A percentile compares a stretch with the other conserved stretches of the same genome.
Evolutionary conservation across 2,113 vertebrate species (phyloP).

Genomic region (Elgaria multicarinata): DNA sequence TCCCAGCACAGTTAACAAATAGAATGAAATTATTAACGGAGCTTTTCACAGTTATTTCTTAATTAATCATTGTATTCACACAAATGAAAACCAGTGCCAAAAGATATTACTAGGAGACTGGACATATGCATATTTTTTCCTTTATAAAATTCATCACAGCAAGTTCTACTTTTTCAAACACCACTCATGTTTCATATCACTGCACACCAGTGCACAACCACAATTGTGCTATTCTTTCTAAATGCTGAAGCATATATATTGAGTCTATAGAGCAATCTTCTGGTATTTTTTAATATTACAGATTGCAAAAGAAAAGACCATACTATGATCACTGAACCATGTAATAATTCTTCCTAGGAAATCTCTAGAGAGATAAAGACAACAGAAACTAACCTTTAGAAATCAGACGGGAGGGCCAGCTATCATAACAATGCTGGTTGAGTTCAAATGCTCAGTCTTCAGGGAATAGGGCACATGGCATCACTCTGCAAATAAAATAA

Average conservation of each 20-base stretch:
- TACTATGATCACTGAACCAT: constrained; percentile 74
- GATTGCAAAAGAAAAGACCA: constrained; percentile 72
- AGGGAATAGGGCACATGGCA: constrained; percentile 34
- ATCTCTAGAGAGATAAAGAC: constrained; percentile 73
- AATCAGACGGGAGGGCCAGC: constrained; percentile 68
- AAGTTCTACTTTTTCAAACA: constrained; percentile 68
- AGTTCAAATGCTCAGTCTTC: constrained; percentile 64
- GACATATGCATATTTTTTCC: constrained; percentile 60
- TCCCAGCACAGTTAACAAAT: constrained; percentile 61
- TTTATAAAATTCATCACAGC: constrained; percentile 63
- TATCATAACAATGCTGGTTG: constrained; percentile 66
- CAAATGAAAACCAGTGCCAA: constrained; percentile 57
- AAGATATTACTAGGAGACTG: constrained; percentile 66
- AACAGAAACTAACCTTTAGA: constrained; percentile 72
- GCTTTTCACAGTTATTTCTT: constrained; percentile 72
- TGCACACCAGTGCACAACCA: constrained; percentile 75
- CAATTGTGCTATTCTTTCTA: constrained; percentile 74
- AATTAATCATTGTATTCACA: constrained; percentile 69
- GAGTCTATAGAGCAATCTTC: constrained; percentile 74
- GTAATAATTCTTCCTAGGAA: constrained; percentile 70
- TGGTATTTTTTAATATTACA: constrained; percentile 78
- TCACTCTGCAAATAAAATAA: constrained; percentile 41
- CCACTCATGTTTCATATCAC: constrained; percentile 75
- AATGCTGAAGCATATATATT: constrained; percentile 65
- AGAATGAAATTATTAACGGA: constrained; percentile 72